Evolutionary conservation across 2,113 vertebrate species (phyloP).

Genomic region (Herpailurus yagouaroundi): DNA sequence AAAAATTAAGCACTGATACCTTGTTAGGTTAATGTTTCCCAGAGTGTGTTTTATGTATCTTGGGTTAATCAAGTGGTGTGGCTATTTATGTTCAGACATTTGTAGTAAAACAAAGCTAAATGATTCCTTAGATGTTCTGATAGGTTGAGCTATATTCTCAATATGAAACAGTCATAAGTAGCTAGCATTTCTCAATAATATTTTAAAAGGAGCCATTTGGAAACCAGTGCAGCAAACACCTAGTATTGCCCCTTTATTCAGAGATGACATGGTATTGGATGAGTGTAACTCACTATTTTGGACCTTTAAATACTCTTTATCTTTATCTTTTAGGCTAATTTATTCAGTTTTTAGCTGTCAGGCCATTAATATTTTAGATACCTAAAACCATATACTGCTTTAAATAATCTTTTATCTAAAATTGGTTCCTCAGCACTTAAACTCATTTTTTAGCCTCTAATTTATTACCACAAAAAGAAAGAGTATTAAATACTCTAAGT

Average conservation of each 20-base stretch:
- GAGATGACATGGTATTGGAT: background rate
- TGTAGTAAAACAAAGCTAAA: background rate
- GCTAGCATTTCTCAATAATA: background rate
- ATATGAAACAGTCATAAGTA: background rate
- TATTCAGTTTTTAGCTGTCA: background rate
- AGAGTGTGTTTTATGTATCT: background rate
- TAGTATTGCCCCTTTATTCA: background rate
- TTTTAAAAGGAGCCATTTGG: background rate
- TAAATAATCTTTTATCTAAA: background rate
- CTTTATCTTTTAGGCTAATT: background rate
- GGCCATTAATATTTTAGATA: background rate
- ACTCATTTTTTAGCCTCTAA: background rate
- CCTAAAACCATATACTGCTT: background rate
- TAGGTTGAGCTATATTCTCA: background rate
- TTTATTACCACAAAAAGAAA: background rate
- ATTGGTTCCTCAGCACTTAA: background rate
- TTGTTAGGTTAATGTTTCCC: background rate
- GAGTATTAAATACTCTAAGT: background rate
- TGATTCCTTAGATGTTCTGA: background rate
- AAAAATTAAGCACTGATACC: background rate
- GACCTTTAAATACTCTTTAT: background rate
- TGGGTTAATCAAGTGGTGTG: background rate
- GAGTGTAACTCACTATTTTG: background rate
- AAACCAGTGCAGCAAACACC: background rate
- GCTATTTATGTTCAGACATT: background rate